Evolutionary conservation across 2,113 vertebrate species (phyloP), one percentile per base, ranked within the genome.

Genomic region (Alosa alosa): DNA sequence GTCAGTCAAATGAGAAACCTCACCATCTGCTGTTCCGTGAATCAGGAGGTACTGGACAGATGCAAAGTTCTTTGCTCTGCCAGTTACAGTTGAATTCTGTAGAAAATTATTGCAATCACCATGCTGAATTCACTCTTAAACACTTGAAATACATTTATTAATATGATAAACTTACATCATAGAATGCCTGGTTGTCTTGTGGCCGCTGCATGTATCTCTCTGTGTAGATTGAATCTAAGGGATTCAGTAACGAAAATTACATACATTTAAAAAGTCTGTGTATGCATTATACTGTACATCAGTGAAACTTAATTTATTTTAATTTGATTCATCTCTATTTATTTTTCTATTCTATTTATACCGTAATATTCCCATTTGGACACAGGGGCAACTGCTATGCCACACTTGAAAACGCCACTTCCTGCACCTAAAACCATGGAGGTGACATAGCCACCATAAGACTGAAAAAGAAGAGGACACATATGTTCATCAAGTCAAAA

Each of bases 21-120:
- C 93, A 99, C 98, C 98, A 91, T 99, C 98, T 93, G 98, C 98
- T 89, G 97, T 99, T 92, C 98, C 98, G 86, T 99, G 98, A 94
- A 99, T 94, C 92, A 99, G 96, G 84, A 99, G 97, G 92, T 99
- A 99, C 17, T 98, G 89, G 88, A 99, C 97, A 45, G 94, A 91
- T 88, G 96, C 96, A 95, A 99, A 99, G 85, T 99, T 96, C 93
- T 95, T 95, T 88, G 98, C 98, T 94, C 97, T 95, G 88, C 90
- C 96, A 88, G 96, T 99, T 89, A 99, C 98, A 78, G 97, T 98
- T 87, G 98, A 97, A 95, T 94, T 98, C 98, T 99, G 91, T 64
- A 87, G 1, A 39, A 78, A 15, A 78, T 78, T 36, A 36, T 8
- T 72, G n/a, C 11, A 31, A 72, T 72, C 5, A 36, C 13, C 13